A percentile compares a stretch with the other conserved stretches of the same genome.
phyloP scores from a whole-genome alignment of 2,888 invertebrate species.

The Calameuta filiformis region DNA sequence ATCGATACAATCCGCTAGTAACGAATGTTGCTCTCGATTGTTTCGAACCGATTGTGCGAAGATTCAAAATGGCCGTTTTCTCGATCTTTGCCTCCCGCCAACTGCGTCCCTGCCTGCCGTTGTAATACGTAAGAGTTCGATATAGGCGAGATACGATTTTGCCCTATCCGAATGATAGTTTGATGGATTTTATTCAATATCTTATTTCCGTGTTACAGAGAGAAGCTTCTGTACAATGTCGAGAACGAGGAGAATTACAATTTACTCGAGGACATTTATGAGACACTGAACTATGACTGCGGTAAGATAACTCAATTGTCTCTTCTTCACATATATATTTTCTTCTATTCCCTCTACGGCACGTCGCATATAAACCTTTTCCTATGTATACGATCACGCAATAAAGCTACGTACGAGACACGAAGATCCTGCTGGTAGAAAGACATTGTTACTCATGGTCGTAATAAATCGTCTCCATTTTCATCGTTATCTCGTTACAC shows the following conservation, averaged over 20 bases:
- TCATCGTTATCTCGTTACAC: no score
- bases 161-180: not conserved
- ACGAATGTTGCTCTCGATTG: not conserved
- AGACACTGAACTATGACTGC: slow-evolving; percentile 73
- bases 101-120: not conserved
- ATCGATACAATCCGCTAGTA: not conserved
- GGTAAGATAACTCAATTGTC: slow-evolving; percentile 66
- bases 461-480: no score
- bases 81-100: not conserved
- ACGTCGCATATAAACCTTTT: not conserved
- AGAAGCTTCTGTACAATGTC: slow-evolving; percentile 74
- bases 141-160: not conserved
- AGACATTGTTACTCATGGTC: no score
- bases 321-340: not conserved
- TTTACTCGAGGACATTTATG: slow-evolving; percentile 80
- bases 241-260: slow-evolving; percentile 76
- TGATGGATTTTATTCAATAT: slow-evolving; percentile 15
- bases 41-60: not conserved
- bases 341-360: not conserved
- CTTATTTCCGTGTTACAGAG: slow-evolving; percentile 68
- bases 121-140: not conserved
- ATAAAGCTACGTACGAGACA: not conserved
- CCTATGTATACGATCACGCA: not conserved
- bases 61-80: not conserved
- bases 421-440: not conserved